Evolutionary conservation across 2,888 invertebrate species (phyloP).

Genomic region (Lepidonotus clava): DNA sequence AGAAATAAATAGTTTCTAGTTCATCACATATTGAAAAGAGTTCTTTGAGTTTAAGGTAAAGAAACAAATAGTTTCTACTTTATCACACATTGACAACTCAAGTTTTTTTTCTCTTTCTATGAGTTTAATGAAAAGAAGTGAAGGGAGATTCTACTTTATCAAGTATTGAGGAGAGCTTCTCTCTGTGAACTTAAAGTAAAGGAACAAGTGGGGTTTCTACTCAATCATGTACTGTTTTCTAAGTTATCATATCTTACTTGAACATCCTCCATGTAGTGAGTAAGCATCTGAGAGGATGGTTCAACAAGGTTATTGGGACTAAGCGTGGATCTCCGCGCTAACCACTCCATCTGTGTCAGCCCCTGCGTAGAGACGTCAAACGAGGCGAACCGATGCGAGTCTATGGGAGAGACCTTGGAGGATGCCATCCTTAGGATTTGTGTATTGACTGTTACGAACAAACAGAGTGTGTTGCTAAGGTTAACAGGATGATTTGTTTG

Average conservation of each 20-base stretch:
- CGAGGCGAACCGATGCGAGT: neutral
- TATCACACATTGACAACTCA: neutral
- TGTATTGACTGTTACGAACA: neutral
- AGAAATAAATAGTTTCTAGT: too few relatives aligned
- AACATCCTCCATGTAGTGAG: neutral
- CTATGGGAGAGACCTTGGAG: neutral
- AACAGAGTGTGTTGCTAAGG: neutral
- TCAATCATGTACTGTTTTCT: neutral
- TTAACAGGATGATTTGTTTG: neutral
- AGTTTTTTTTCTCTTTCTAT: neutral
- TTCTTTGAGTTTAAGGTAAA: too few relatives aligned
- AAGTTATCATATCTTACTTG: neutral
- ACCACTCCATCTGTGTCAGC: neutral
- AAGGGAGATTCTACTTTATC: neutral
- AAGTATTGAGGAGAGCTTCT: neutral
- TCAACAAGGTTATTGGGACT: neutral
- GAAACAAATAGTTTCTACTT: neutral
- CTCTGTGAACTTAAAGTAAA: neutral
- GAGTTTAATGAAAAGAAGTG: too few relatives aligned
- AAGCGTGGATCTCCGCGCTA: neutral
- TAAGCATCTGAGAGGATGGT: neutral
- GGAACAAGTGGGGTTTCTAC: neutral
- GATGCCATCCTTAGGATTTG: neutral
- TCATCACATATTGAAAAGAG: too few relatives aligned
- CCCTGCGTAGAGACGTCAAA: neutral